Base-by-base conservation (phyloP, 2,888 invertebrate species). In the Cheilosia grossa region DNA sequence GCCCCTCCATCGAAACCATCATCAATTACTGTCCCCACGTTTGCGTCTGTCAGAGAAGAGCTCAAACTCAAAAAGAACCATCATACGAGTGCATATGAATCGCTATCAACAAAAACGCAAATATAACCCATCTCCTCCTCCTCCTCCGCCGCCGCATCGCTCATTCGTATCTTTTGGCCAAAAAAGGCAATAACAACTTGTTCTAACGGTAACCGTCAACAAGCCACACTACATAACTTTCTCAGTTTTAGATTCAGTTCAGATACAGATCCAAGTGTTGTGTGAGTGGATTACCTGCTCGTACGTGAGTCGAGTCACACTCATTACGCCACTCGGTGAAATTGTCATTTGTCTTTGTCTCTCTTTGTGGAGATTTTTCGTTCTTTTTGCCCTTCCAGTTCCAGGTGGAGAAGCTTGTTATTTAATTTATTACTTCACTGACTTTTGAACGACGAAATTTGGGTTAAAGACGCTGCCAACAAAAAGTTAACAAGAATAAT, bases 391-490 rank as follows among this genome's bases (percentile, higher is more conserved):
- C 24, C 59, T 47, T 58, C 58, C 49, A 70, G n/a, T n/a, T n/a
- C 49, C 49, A 70, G 27, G 47, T 59, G 58, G 49, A 19, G 37
- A 51, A 49, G 24, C 59, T 59, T 24, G 10, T 37, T 37, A 40
- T 59, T 51, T 59, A 70, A 58, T 58, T 70, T 58, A 58, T 58
- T 24, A 49, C 53, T 40, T 37, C 24, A 40, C 19, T 51, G 42
- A 10, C 33, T 49, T 33, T 49, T 49, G 44, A 37, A 59, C 24
- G 58, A 59, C 19, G 21, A 63, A 58, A 70, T 70, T 70, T 70
- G 37, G 70, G 70, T 70, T 70, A 70, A 70, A 70, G 58, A 56
- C 17, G 47, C 49, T 58, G 15, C 10, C 10, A 37, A 49, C 37
- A 37, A 37, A 10, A 33, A 19, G 56, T 24, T 42, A 44, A 56